Conservation (phyloP, 2,888 invertebrate species). For the Parnassius smintheus region DNA sequence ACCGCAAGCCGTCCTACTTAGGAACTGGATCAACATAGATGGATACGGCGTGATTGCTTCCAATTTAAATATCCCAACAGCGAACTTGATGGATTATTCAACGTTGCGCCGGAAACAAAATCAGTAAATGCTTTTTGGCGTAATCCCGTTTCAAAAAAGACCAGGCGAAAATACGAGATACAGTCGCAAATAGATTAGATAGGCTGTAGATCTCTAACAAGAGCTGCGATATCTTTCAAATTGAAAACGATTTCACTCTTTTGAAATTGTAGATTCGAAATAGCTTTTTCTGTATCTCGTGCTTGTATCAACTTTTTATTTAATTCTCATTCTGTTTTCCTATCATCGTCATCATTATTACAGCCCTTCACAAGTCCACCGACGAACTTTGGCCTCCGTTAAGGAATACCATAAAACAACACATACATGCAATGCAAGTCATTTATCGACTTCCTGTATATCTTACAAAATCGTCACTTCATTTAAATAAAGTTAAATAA, state of each 20-base stretch:
- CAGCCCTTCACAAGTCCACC: too few relatives aligned
- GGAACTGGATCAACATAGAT: constrained; percentile 20
- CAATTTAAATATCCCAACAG: constrained; percentile 33
- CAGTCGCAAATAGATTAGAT: constrained; percentile 12
- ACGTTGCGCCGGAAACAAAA: constrained; percentile 34
- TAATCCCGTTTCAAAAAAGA: constrained; percentile 34
- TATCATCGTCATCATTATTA: too few relatives aligned
- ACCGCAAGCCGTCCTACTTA: constrained; percentile 7
- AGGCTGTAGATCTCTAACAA: not conserved
- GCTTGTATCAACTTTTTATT: too few relatives aligned
- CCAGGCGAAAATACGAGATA: constrained; percentile 15
- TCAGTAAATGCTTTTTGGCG: constrained; percentile 39
- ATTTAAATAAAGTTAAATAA: too few relatives aligned
- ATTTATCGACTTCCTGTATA: too few relatives aligned
- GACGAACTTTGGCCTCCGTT: too few relatives aligned
- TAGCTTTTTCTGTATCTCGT: too few relatives aligned
- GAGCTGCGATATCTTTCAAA: not conserved
- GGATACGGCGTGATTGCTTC: constrained; percentile 1
- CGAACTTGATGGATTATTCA: constrained; percentile 39
- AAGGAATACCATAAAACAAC: too few relatives aligned
- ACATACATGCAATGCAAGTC: too few relatives aligned
- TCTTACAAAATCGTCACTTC: too few relatives aligned
- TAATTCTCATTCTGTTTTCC: too few relatives aligned
- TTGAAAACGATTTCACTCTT: not conserved
- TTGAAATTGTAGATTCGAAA: too few relatives aligned